phyloP scores from a whole-genome alignment of 2,113 vertebrate genomes.

The Prochilodus magdalenae region DNA sequence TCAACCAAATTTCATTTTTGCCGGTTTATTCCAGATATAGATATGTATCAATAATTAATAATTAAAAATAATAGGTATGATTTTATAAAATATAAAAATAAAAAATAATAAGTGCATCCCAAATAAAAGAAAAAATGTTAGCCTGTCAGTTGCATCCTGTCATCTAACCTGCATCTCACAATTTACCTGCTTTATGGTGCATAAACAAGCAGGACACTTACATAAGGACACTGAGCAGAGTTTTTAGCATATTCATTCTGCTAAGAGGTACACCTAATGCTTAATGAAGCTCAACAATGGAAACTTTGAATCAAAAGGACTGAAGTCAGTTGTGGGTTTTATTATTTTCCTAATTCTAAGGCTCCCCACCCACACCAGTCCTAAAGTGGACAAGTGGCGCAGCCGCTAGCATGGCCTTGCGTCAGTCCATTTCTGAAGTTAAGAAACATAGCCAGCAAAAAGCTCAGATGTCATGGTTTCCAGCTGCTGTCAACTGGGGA shows the following conservation, averaged over 20 bases:
- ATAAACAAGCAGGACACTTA: not conserved
- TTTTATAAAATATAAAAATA: too few species aligned
- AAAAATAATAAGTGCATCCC: too few species aligned
- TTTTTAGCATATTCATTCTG: not conserved
- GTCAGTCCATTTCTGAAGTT: slow-evolving; percentile 48
- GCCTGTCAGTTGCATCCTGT: too few species aligned
- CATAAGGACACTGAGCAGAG: not conserved
- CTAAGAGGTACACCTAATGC: slow-evolving; percentile 37
- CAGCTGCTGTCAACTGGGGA: slow-evolving; percentile 68
- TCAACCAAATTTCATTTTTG: too few species aligned
- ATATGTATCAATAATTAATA: too few species aligned
- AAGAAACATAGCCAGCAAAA: slow-evolving; percentile 39
- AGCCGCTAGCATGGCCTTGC: slow-evolving; percentile 20
- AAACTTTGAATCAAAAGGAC: slow-evolving; percentile 38
- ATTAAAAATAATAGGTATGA: too few species aligned
- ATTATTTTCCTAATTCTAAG: slow-evolving; percentile 28
- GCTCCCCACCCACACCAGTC: slow-evolving; percentile 46
- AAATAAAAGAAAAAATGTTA: too few species aligned
- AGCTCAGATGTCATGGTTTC: slow-evolving; percentile 72
- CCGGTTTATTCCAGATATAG: too few species aligned
- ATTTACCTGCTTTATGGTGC: too few species aligned
- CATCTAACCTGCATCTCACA: too few species aligned
- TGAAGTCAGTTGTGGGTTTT: slow-evolving; percentile 51
- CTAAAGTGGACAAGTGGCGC: slow-evolving; percentile 16
- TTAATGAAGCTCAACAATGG: slow-evolving; percentile 42